Evolutionary conservation across 2,797 vertebrate genomes (phyloP).

Genomic region (Furcifer pardalis): DNA sequence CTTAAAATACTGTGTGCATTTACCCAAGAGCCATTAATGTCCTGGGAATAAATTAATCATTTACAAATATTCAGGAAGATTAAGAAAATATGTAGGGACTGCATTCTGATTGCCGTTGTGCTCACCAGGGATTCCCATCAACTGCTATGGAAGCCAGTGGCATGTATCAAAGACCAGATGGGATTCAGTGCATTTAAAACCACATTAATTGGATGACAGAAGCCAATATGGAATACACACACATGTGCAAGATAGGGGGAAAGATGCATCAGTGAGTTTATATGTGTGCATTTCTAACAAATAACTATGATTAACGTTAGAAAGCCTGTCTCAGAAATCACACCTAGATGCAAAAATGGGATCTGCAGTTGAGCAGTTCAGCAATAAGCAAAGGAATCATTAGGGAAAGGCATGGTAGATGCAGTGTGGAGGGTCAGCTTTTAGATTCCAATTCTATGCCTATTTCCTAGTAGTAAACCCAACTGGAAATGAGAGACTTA

Average conservation of each 20-base stretch:
- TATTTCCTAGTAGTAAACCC: background rate
- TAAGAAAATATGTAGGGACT: background rate
- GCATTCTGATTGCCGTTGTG: background rate
- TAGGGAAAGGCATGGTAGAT: background rate
- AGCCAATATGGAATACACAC: background rate
- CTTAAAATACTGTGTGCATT: background rate
- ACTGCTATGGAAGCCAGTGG: conserved; percentile 13
- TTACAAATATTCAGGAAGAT: conserved; percentile 31
- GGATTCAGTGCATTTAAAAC: background rate
- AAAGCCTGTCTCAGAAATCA: background rate
- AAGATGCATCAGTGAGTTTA: too few species aligned
- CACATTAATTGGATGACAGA: conserved; percentile 1
- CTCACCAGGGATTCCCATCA: conserved; percentile 36
- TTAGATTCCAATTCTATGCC: background rate
- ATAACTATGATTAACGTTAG: background rate
- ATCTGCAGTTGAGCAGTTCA: background rate
- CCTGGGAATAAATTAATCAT: conserved; percentile 16
- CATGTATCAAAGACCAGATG: background rate
- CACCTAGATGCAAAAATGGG: background rate
- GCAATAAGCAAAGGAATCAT: background rate
- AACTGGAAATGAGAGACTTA: background rate
- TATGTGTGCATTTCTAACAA: background rate
- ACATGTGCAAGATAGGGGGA: background rate
- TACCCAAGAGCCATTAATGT: conserved; percentile 20
- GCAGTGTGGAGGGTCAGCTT: background rate